Conservation (phyloP, 2,113 vertebrate species). For the Crotophaga sulcirostris region DNA sequence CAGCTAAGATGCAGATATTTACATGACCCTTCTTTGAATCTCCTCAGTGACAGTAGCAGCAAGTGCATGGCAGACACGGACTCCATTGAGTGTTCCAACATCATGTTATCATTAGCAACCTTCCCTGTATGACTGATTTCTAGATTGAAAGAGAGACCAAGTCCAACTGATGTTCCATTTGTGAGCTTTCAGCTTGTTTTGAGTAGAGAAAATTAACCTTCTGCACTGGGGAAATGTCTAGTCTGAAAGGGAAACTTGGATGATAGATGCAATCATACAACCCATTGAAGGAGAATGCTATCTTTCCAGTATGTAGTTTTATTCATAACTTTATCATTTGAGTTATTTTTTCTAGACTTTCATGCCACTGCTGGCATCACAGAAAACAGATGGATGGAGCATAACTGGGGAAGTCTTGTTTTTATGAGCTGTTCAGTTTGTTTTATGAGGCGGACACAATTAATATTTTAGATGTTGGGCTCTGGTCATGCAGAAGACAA, state of each 20-base stretch:
- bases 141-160: neutral
- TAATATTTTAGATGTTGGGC: neutral
- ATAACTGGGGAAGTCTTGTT: neutral
- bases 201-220: neutral
- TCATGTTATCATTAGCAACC: neutral
- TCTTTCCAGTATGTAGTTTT: neutral
- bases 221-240: neutral
- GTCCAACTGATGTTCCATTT: neutral
- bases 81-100: neutral
- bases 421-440: neutral
- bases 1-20: neutral
- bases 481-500: neutral
- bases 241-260: neutral
- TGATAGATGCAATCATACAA: neutral
- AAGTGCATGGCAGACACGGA: neutral
- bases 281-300: neutral
- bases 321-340: neutral
- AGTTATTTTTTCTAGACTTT: neutral
- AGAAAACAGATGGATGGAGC: neutral
- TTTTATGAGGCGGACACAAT: neutral
- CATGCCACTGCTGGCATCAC: neutral
- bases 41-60: accelerated
- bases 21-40: neutral
- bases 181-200: neutral
- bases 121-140: neutral